Evolutionary conservation across 2,797 vertebrate genomes (phyloP).

Genomic region (Sphenodon punctatus): DNA sequence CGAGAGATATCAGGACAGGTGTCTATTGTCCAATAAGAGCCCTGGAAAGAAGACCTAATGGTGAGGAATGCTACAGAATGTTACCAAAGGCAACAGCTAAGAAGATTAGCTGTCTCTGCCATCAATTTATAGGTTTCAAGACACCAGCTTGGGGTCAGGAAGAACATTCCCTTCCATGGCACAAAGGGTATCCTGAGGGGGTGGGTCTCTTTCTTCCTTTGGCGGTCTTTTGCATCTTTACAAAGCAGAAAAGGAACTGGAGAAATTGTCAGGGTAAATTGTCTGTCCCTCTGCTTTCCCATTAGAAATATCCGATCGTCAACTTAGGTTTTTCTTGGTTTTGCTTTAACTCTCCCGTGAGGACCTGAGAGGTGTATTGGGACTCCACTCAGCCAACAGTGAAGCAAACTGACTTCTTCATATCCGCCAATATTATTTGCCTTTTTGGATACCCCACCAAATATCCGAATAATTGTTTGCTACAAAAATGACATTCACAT

Average conservation of each 20-base stretch:
- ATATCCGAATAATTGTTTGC: too few species aligned
- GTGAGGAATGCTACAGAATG: background rate
- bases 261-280: background rate
- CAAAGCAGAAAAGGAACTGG: background rate
- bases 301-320: background rate
- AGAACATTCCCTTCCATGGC: background rate
- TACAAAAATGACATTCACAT: too few species aligned
- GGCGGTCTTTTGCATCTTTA: conserved; percentile 18
- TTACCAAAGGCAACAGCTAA: background rate
- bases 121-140: background rate
- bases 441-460: too few species aligned
- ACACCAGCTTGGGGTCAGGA: background rate
- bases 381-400: too few species aligned
- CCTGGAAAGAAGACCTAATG: conserved; percentile 76
- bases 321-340: background rate
- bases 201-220: background rate
- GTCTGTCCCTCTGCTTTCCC: background rate
- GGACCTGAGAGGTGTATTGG: too few species aligned
- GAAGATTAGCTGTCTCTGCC: background rate
- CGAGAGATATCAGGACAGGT: conserved; percentile 83
- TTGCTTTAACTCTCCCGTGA: background rate
- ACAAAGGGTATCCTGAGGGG: background rate
- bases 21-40: conserved; percentile 98
- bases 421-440: too few species aligned
- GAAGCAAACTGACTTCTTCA: too few species aligned